Percentiles rank a stretch among this genome's conserved stretches.
phyloP scores from a whole-genome alignment of 2,113 vertebrate species.

The Sisor rabdophorus region DNA sequence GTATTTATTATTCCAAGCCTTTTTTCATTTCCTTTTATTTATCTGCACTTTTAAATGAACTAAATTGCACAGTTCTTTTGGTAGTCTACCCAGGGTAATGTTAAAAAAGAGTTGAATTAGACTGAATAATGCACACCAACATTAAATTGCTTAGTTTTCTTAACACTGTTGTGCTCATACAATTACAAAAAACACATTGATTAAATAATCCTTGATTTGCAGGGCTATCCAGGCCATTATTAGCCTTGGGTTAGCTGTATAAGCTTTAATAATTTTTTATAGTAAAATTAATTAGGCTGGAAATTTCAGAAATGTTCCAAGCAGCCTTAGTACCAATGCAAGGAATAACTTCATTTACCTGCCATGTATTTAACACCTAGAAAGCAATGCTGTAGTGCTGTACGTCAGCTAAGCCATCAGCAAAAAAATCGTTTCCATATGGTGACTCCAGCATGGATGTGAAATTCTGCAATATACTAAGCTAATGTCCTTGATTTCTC shows the following conservation, averaged over 20 bases:
- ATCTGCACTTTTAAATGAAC: neutral
- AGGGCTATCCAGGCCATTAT: constrained; percentile 26
- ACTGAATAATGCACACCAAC: neutral
- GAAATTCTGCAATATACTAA: constrained; percentile 34
- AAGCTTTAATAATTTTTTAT: constrained; percentile 6
- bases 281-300: constrained; percentile 1
- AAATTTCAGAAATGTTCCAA: constrained; percentile 15
- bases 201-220: constrained; percentile 12
- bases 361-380: neutral
- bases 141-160: neutral
- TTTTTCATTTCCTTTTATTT: neutral
- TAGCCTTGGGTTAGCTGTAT: constrained; percentile 11
- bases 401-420: neutral
- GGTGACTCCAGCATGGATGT: neutral
- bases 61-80: neutral
- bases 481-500: constrained; percentile 41
- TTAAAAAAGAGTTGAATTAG: constrained; percentile 17
- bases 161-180: neutral
- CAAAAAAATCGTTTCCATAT: constrained; percentile 7
- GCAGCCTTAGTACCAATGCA: neutral
- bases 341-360: neutral
- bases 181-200: constrained; percentile 12
- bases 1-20: neutral
- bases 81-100: neutral
- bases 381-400: neutral